phyloP scores from a whole-genome alignment of 2,797 vertebrate species.

The Rhynchotus rufescens region DNA sequence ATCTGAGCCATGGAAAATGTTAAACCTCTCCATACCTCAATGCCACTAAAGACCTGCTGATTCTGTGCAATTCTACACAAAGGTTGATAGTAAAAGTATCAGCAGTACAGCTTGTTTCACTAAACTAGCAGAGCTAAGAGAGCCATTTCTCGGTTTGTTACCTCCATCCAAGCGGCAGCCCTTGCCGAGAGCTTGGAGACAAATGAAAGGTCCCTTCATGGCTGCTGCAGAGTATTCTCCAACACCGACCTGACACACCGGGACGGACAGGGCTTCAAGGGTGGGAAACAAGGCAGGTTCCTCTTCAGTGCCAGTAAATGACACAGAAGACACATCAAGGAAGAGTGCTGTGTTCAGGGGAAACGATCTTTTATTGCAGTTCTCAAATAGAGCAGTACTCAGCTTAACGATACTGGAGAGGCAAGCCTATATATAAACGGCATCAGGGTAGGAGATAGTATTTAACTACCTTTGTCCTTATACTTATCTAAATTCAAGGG shows the following conservation, averaged over 20 bases:
- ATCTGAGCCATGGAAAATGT: background rate
- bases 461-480: background rate
- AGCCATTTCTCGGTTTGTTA: background rate
- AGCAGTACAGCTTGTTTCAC: background rate
- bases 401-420: background rate
- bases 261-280: background rate
- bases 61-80: background rate
- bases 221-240: background rate
- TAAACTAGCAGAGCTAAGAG: background rate
- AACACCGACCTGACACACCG: background rate
- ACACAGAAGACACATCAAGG: background rate
- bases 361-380: background rate
- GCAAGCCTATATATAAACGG: no score
- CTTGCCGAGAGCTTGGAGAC: background rate
- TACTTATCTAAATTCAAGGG: background rate
- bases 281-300: background rate
- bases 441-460: background rate
- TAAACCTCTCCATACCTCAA: background rate
- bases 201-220: background rate
- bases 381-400: background rate
- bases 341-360: background rate
- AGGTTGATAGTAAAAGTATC: background rate
- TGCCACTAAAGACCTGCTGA: background rate
- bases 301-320: background rate
- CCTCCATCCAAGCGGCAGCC: background rate